These are phyloP conservation scores for Acrobasis suavella DNA, from an alignment of 2,888 invertebrate species.

Conservation along the genomic window DNA sequence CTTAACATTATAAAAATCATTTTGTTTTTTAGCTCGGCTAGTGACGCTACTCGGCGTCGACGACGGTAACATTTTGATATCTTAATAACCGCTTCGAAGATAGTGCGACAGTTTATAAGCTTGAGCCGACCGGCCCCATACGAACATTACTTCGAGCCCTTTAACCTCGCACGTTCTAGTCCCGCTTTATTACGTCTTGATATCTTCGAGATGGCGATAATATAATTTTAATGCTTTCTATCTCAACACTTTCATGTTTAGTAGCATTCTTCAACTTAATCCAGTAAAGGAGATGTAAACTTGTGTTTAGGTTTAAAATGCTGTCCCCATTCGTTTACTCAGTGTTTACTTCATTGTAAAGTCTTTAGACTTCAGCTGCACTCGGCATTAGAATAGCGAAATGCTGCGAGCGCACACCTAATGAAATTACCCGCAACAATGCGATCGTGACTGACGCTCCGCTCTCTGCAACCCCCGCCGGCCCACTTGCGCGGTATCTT, in stretches of 20 bases:
- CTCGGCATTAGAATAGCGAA: conserved; percentile 22
- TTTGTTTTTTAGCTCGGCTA: background rate
- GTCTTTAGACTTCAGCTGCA: conserved; percentile 15
- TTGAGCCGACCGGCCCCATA: conserved; percentile 17
- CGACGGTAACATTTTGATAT: conserved; percentile 6
- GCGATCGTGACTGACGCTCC: conserved; percentile 56
- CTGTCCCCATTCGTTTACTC: conserved; percentile 1
- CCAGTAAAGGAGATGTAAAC: background rate
- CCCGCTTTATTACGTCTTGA: conserved; percentile 35
- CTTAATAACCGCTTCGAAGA: conserved; percentile 2
- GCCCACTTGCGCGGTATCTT: conserved; percentile 50
- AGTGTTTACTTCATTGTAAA: conserved; percentile 4
- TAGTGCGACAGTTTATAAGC: conserved; percentile 11
- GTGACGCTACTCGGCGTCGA: background rate
- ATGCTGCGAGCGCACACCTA: conserved; percentile 45
- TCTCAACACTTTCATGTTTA: conserved; percentile 22
- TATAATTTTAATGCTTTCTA: conserved; percentile 41
- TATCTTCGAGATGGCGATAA: conserved; percentile 37
- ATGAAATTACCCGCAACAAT: conserved; percentile 70
- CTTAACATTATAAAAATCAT: background rate
- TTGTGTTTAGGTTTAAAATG: background rate
- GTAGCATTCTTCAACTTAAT: background rate
- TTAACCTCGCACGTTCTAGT: conserved; percentile 52
- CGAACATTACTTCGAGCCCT: conserved; percentile 41
- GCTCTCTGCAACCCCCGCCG: conserved; percentile 33